phyloP scores from a whole-genome alignment of 64 coral and sea anemone genomes.

The Orbicella faveolata region DNA sequence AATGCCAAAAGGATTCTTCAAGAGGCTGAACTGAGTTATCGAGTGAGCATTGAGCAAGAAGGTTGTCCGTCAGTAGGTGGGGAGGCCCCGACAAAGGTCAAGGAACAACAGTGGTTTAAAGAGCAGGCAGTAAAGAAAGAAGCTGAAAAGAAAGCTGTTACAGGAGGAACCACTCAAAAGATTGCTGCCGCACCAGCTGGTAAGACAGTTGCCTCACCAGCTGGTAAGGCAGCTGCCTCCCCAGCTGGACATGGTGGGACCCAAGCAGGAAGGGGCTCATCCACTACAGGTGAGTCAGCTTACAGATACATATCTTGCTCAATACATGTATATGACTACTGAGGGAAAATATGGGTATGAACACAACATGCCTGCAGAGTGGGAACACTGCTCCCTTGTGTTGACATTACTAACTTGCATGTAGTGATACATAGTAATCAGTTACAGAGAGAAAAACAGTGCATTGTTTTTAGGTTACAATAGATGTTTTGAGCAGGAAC shows the following conservation, averaged over 20 bases:
- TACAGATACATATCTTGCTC: not conserved
- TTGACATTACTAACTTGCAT: no score
- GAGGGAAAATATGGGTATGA: no score
- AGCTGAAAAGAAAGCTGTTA: slow-evolving; percentile 42
- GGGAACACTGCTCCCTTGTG: no score
- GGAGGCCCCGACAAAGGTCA: slow-evolving; percentile 39
- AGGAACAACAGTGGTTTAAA: slow-evolving; percentile 84
- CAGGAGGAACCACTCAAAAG: slow-evolving; percentile 22
- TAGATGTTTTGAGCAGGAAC: not conserved
- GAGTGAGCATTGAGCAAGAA: slow-evolving; percentile 83
- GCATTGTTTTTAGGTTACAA: not conserved
- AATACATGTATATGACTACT: not conserved
- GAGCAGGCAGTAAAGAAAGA: slow-evolving; percentile 63
- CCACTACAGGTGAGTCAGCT: not conserved
- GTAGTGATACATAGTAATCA: no score
- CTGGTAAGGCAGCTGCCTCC: not conserved
- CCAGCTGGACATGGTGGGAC: slow-evolving; percentile 22
- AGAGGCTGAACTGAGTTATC: slow-evolving; percentile 84
- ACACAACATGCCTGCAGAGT: no score
- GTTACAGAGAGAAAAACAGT: not conserved
- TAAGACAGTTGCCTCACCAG: not conserved
- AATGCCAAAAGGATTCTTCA: slow-evolving; percentile 50
- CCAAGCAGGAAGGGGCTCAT: slow-evolving; percentile 42
- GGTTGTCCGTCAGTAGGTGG: slow-evolving; percentile 63
- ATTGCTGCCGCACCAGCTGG: slow-evolving; percentile 10